Evolutionary conservation across 2,888 invertebrate genomes (phyloP).

Genomic region (Galeopsomyia nigrocyanea): DNA sequence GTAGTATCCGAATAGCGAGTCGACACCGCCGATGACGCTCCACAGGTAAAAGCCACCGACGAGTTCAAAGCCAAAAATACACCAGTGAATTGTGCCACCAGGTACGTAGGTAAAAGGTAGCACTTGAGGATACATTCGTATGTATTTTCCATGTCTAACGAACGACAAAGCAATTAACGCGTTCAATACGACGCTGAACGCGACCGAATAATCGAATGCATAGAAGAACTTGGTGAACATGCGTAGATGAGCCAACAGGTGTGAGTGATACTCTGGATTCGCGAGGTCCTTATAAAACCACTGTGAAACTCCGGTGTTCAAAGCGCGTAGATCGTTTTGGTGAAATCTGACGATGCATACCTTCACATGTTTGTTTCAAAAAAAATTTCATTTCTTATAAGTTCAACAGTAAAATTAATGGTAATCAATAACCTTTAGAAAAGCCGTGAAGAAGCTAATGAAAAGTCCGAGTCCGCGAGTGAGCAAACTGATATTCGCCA

Average conservation of each 20-base stretch:
- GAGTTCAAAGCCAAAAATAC: neutral
- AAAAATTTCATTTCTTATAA: no score
- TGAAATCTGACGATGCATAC: neutral
- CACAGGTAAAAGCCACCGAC: neutral
- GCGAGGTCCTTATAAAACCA: neutral
- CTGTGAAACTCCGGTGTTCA: neutral
- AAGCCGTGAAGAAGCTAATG: neutral
- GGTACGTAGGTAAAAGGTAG: conserved; percentile 2
- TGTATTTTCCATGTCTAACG: conserved; percentile 6
- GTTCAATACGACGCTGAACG: neutral
- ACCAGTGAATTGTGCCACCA: conserved; percentile 40
- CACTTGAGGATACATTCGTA: neutral
- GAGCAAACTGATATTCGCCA: conserved; percentile 6
- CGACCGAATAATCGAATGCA: neutral
- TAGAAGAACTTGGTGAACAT: neutral
- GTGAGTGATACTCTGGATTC: neutral
- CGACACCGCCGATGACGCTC: conserved; percentile 36
- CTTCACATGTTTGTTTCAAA: no score
- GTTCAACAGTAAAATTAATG: no score
- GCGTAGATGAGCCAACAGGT: neutral
- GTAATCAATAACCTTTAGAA: conserved; percentile 22
- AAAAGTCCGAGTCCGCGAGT: conserved; percentile 1
- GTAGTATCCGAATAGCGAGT: conserved; percentile 53
- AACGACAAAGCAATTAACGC: neutral
- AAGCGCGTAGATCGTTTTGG: neutral